Base-by-base conservation (phyloP, 2,797 vertebrate species). In the Arvicola amphibius region DNA sequence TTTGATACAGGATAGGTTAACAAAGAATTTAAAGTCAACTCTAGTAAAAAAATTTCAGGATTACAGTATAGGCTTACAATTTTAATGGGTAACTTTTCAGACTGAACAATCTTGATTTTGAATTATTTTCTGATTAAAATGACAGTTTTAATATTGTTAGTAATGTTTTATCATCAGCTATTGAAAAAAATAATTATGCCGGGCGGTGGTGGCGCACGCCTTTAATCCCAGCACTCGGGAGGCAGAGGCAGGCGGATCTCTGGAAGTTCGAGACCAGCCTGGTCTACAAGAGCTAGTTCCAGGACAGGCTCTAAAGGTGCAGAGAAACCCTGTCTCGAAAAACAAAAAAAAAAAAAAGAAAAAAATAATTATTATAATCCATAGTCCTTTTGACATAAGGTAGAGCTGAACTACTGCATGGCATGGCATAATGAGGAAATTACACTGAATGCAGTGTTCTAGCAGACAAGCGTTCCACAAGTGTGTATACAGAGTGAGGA, bases 301-400 rank as follows among this genome's bases (percentile, higher is more conserved):
- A n/a, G n/a, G n/a, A n/a, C n/a, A n/a, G n/a, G n/a, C n/a, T n/a
- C n/a, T n/a, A n/a, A n/a, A n/a, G n/a, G n/a, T n/a, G n/a, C n/a
- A n/a, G n/a, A n/a, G n/a, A n/a, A n/a, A n/a, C n/a, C n/a, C n/a
- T n/a, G n/a, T n/a, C n/a, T n/a, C n/a, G n/a, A n/a, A n/a, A n/a
- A n/a, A n/a, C n/a, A 80, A 86, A 84, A 16, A 74, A 88, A 65
- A 80, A 86, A 84, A 16, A 74, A 88, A 65, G 65, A 80, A 86
- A 84, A 16, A 74, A 88, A 65, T 23, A 16, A 19, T 29, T 65
- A 25, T 2, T 76, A 8, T 13, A 61, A 43, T 46, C 0, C 79
- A 6, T 11, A 65, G 0, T 63, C 3, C 5, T 93, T 73, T 29
- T 19, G 1, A 34, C 19, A 59, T 56, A 87, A 81, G 17, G 83